Percentiles rank a stretch among this genome's conserved stretches.
phyloP scores from a whole-genome alignment of 2,113 vertebrate species.

The Falco punctatus region DNA sequence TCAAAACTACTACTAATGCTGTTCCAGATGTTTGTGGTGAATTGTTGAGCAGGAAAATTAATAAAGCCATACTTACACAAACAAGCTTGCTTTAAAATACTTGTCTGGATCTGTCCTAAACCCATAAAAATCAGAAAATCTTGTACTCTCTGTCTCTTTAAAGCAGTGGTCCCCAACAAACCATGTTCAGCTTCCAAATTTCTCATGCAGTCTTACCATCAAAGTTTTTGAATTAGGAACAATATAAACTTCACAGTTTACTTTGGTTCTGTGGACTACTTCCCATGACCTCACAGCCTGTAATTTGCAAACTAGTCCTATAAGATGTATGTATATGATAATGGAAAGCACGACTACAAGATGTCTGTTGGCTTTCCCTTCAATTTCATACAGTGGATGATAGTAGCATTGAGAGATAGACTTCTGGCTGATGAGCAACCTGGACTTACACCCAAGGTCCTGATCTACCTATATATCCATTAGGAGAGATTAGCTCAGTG shows the following conservation, averaged over 20 bases:
- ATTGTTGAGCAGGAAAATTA: constrained; percentile 24
- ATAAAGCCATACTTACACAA: constrained; percentile 36
- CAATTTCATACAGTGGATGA: background rate
- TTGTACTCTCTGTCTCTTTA: background rate
- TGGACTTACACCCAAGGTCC: background rate
- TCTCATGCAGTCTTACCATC: background rate
- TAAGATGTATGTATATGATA: background rate
- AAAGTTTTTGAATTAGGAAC: background rate
- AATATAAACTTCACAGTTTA: background rate
- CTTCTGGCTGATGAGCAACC: background rate
- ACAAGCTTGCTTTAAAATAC: constrained; percentile 3
- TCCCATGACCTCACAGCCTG: background rate
- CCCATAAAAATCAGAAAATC: background rate
- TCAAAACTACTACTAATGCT: constrained; percentile 30
- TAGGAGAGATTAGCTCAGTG: background rate
- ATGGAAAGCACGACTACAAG: background rate
- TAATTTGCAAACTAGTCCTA: background rate
- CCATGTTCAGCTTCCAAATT: background rate
- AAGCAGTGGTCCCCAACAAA: background rate
- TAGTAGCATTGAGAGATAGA: background rate
- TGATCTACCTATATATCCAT: background rate
- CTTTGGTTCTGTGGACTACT: background rate
- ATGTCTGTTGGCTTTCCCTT: background rate
- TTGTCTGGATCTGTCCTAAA: constrained; percentile 3
- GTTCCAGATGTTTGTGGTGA: constrained; percentile 29